phyloP scores from a whole-genome alignment of 2,113 vertebrate genomes.

The Delphinapterus leucas region DNA sequence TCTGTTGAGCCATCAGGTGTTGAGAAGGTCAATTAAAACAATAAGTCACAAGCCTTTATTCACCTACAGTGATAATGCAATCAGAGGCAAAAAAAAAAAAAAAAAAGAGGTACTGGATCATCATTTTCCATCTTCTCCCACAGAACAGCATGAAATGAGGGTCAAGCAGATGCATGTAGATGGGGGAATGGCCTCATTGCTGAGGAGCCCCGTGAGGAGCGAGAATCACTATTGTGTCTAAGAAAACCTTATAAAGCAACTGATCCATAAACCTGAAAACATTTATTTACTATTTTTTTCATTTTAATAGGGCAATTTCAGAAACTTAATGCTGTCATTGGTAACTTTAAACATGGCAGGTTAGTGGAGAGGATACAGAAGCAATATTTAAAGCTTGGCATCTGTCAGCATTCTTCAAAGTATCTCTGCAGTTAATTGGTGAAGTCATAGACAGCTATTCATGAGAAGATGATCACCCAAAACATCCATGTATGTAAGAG shows the following conservation, averaged over 20 bases:
- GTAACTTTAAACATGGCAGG: background rate
- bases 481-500: rapidly evolving
- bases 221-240: background rate
- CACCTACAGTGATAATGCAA: background rate
- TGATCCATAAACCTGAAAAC: background rate
- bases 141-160: background rate
- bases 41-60: background rate
- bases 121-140: background rate
- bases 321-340: background rate
- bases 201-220: rapidly evolving
- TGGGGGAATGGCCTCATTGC: background rate
- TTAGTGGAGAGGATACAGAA: background rate
- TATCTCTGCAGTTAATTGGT: background rate
- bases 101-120: background rate
- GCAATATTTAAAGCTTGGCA: background rate
- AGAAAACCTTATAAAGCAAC: background rate
- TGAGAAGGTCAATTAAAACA: background rate
- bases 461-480: background rate
- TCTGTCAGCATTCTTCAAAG: background rate
- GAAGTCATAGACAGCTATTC: background rate
- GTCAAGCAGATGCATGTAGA: background rate
- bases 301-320: background rate
- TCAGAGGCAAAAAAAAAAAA: background rate
- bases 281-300: background rate
- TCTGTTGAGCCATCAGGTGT: background rate